Evolutionary conservation across 2,113 vertebrate species (phyloP).

Genomic region (Gallinago jamesoni): DNA sequence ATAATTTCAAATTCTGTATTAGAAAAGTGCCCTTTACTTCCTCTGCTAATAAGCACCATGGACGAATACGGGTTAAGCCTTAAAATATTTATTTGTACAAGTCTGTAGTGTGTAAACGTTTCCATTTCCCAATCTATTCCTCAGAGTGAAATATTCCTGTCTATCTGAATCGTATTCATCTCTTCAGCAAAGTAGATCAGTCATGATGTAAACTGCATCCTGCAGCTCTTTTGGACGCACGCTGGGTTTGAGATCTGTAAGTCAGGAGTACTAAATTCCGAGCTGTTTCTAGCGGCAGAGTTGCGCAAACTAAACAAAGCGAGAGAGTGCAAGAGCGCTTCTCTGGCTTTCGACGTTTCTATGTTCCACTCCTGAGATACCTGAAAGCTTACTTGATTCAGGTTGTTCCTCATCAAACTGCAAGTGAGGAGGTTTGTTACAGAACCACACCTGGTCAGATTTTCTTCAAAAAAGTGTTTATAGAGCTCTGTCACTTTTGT

Average conservation of each 20-base stretch:
- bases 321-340: slow-evolving; percentile 67
- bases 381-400: slow-evolving; percentile 71
- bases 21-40: neutral
- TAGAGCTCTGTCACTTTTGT: slow-evolving; percentile 88
- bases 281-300: slow-evolving; percentile 66
- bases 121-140: neutral
- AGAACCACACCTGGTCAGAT: slow-evolving; percentile 79
- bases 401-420: slow-evolving; percentile 73
- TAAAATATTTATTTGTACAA: neutral
- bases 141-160: neutral
- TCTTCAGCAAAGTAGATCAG: neutral
- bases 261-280: slow-evolving; percentile 83
- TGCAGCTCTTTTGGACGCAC: neutral
- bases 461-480: slow-evolving; percentile 87
- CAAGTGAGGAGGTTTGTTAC: slow-evolving; percentile 76
- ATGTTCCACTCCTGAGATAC: slow-evolving; percentile 73
- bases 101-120: neutral
- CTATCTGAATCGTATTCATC: accelerated
- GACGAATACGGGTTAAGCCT: neutral
- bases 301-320: slow-evolving; percentile 51
- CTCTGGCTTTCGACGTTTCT: slow-evolving; percentile 49
- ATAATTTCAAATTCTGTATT: neutral
- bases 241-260: slow-evolving; percentile 81
- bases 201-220: neutral
- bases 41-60: neutral